Evolutionary conservation across 2,797 vertebrate genomes (phyloP), one percentile per base, ranked within the genome.

Genomic region (Luscinia luscinia): DNA sequence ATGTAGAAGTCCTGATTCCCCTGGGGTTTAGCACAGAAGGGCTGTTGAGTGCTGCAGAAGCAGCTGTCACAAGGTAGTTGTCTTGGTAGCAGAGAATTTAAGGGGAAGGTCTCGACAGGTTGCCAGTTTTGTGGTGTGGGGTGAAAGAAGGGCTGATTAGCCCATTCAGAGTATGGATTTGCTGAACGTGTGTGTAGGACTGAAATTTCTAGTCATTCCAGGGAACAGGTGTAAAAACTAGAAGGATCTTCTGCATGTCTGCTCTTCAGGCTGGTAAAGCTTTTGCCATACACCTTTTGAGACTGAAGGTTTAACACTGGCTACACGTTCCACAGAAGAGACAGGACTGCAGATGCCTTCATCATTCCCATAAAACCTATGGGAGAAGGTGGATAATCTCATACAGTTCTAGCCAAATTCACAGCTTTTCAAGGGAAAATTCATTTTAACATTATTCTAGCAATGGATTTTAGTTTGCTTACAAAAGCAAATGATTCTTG

Each of bases 111-210:
- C 88, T 69, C 2, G 8, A 1, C 28, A 13, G 4, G 1, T n/a
- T 87, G 30, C 55, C 32, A 6, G 0, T 7, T 46, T 41, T 69
- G 72, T 69, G 23, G 27, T 59, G 51, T 43, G 36, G 52, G 27
- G 26, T 74, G 18, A 36, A 84, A 67, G 59, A 59, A 75, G 16
- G 26, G 13, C 15, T 57, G 28, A 58, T 45, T 24, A 88, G 26
- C 27, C 22, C 0, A 0, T 49, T 74, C 26, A 28, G 75, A 58
- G 26, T 22, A 19, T 2, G 4, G n/a, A 10, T 13, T 62, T 80
- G 15, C 11, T 91, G 72, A 36, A 18, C 36, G 17, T 51, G 12
- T 27, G 16, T 77, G 14, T 26, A 14, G 27, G 36, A 19, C 57
- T 69, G 36, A 28, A 62, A 66, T 76, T 76, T 66, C 15, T 72